phyloP scores from a whole-genome alignment of 2,888 invertebrate species.

The Acronicta alni region DNA sequence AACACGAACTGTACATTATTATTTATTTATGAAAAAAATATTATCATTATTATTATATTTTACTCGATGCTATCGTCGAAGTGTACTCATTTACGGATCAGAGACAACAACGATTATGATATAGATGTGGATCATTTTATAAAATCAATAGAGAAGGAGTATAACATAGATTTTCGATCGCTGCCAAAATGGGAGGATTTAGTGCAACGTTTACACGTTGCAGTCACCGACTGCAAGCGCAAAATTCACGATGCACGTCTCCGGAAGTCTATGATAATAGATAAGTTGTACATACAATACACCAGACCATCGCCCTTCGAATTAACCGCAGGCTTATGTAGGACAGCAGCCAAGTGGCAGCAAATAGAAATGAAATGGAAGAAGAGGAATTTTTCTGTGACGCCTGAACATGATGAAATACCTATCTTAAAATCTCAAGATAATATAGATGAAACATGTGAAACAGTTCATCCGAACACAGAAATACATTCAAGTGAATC shows the following conservation, averaged over 20 bases:
- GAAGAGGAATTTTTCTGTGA: slow-evolving; percentile 29
- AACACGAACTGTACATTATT: neutral
- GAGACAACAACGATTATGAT: slow-evolving; percentile 61
- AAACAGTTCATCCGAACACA: slow-evolving; percentile 70
- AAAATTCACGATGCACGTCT: slow-evolving; percentile 67
- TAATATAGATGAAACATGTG: slow-evolving; percentile 50
- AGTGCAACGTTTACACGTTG: slow-evolving; percentile 67
- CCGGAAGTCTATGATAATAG: slow-evolving; percentile 73
- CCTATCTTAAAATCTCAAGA: slow-evolving; percentile 7
- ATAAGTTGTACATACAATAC: slow-evolving; percentile 71
- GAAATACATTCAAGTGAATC: slow-evolving; percentile 58
- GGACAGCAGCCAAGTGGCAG: slow-evolving; percentile 74
- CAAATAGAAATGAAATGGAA: slow-evolving; percentile 48
- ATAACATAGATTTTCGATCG: slow-evolving; percentile 71
- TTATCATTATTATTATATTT: neutral
- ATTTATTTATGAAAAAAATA: neutral
- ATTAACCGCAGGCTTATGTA: slow-evolving; percentile 68
- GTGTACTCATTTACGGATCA: slow-evolving; percentile 73
- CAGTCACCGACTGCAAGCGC: slow-evolving; percentile 64
- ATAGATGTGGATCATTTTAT: slow-evolving; percentile 70
- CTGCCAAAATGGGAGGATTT: slow-evolving; percentile 75
- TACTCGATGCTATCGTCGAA: slow-evolving; percentile 43
- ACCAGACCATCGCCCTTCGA: slow-evolving; percentile 76
- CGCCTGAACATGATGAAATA: slow-evolving; percentile 10
- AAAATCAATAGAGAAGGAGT: slow-evolving; percentile 69